Evolutionary conservation across 2,113 vertebrate species (phyloP), one percentile per base, ranked within the genome.

Genomic region (Notothenia rossii): DNA sequence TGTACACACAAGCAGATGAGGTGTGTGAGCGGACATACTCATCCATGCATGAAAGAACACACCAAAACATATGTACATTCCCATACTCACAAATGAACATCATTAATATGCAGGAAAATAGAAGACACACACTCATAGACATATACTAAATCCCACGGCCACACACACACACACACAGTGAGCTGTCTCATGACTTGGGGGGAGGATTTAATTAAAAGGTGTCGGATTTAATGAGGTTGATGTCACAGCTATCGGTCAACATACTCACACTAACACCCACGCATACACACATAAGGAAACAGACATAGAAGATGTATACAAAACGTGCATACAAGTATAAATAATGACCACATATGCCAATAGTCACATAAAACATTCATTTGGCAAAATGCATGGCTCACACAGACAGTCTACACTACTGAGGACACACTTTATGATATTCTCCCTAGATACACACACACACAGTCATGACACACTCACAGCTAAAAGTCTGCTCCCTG

Each of bases 161-260:
- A 48, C 71, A 64, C 43, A 65, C 55, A 64, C 10, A 83, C 36
- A 81, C 14, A 74, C 59, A 54, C 22, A 0, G n/a, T 43, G 56
- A 63, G 61, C 46, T 48, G 51, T 60, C 51, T 13, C 43, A 62
- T n/a, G n/a, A n/a, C n/a, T n/a, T 40, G 18, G 12, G 49, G 59
- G 54, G 10, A 79, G 63, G 77, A 78, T 83, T 81, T 87, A 83
- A 89, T 83, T 87, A 75, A 81, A 85, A 76, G 70, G 82, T 84
- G 84, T 83, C 13, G 3, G 18, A 50, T 72, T 82, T 83, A 77
- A 85, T 86, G 70, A 89, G 65, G 59, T 55, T 72, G 51, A 78
- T 72, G 60, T 72, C 55, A 60, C 25, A 22, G 29, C 55, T 49
- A 63, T 78, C 56, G 17, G 48, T 60, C 66, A 82, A 65, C 20